These are phyloP conservation scores for Ctenoplectra terminalis DNA, from an alignment of 1,140 invertebrate genomes.

Conservation along the genomic window DNA sequence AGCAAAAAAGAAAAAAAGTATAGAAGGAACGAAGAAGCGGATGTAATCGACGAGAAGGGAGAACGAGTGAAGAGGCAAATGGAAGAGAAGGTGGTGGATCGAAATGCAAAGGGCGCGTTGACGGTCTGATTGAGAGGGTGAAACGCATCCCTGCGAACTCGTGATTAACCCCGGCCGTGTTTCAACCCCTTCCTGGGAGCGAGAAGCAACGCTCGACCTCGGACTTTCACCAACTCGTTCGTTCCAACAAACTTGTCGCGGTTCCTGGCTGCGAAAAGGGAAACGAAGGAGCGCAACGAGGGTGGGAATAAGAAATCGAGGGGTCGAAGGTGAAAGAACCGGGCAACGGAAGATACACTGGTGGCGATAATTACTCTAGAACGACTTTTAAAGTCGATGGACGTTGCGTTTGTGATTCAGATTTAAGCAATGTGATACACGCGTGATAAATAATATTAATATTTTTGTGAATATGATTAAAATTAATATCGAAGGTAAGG, in stretches of 20 bases:
- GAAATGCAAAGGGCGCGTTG: conserved; percentile 1
- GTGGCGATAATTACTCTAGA: no score
- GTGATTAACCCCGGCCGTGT: conserved; percentile 61
- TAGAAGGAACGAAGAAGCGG: background rate
- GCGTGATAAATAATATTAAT: no score
- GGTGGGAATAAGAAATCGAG: conserved; percentile 3
- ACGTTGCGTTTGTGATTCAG: no score
- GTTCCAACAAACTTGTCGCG: conserved; percentile 34
- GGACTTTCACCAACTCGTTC: conserved; percentile 40
- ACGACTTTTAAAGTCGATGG: no score
- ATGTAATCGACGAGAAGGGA: background rate
- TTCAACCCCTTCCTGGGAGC: conserved; percentile 10
- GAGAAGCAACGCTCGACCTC: conserved; percentile 4
- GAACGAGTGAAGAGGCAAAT: conserved; percentile 16
- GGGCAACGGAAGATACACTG: conserved; percentile 54
- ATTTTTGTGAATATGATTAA: no score
- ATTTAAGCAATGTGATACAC: no score
- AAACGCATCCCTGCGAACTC: conserved; percentile 55
- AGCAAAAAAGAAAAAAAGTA: background rate
- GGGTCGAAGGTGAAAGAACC: background rate
- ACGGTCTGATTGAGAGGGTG: conserved; percentile 26
- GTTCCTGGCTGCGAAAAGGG: conserved; percentile 19
- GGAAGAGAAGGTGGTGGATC: background rate
- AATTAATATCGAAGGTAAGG: no score
- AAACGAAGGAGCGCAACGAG: conserved; percentile 3